Evolutionary conservation across 2,113 vertebrate species (phyloP), one percentile per base, ranked within the genome.

Genomic region (Xyliphius kryptos): DNA sequence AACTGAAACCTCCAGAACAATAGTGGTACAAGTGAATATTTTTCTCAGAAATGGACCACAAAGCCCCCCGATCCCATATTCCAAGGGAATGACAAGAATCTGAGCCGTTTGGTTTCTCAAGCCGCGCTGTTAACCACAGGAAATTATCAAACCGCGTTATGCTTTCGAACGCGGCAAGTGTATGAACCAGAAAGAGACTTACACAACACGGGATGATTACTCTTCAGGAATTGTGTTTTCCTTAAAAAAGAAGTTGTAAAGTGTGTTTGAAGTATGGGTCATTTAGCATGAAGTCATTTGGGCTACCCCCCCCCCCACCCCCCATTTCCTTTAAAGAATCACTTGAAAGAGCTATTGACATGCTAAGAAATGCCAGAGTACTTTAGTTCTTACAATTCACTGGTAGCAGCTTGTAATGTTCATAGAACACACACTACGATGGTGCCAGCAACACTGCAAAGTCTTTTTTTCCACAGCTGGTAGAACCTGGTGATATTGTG

Each of bases 201-300:
- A 11, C 56, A 47, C 16, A 26, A 32, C 9, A 9, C 41, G 16
- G 6, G 14, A 15, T 26, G 26, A 47, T 44, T 46, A 12, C 5
- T 44, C 38, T 17, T 44, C 9, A 44, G 43, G 6, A 40, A 9
- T 17, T 41, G 19, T 43, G 50, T 17, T n/a, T 53, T 43, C 49
- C 36, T 19, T 11, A 17, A 16, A 9, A 43, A 32, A 13, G 5
- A 6, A 13, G 12, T 26, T 2, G 13, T 12, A 22, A 21, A 14
- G 16, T 38, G 32, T 21, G 10, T 50, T 52, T 62, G 36, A 41
- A 17, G 21, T 26, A 16, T 1, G 11, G 56, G n/a, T 19, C n/a
- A 36, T 20, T 12, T 56, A 48, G 52, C 26, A 40, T 56, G 44
- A 40, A 26, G 16, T 56, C 44, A 65, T 37, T n/a, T 65, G 16